phyloP scores from a whole-genome alignment of 2,113 vertebrate species.

The Marmota monax region DNA sequence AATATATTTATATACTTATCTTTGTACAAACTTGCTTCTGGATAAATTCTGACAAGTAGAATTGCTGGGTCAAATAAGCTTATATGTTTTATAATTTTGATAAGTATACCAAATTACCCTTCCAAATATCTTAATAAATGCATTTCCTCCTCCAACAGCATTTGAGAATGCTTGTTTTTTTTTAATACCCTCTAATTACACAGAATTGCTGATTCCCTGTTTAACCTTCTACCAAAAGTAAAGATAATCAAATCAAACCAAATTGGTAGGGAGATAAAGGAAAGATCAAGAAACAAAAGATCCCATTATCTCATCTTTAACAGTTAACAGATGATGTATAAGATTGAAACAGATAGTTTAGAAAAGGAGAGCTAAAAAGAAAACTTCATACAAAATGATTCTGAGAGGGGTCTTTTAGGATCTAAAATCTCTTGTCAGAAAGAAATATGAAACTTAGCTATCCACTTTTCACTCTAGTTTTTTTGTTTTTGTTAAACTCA shows the following conservation, averaged over 20 bases:
- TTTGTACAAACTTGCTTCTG: background rate
- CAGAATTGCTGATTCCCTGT: background rate
- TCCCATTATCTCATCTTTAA: conserved; percentile 27
- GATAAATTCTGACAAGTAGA: background rate
- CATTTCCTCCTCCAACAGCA: background rate
- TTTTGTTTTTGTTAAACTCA: conserved; percentile 25
- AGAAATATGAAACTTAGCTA: conserved; percentile 12
- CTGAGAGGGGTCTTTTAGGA: background rate
- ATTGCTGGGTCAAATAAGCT: background rate
- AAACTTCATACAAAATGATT: background rate
- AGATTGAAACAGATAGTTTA: conserved; percentile 23
- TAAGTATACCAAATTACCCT: background rate
- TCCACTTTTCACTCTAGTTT: background rate
- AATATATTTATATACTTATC: background rate
- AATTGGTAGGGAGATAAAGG: background rate
- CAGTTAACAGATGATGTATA: background rate
- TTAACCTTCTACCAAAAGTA: conserved; percentile 26
- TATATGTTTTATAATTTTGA: background rate
- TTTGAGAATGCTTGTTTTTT: conserved; percentile 6
- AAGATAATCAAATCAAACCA: background rate
- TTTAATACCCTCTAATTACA: background rate
- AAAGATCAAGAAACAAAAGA: background rate
- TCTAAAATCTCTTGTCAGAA: background rate
- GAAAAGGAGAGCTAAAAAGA: background rate
- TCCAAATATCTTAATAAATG: background rate